Conservation (phyloP, 2,797 vertebrate genomes). For the Orientallactaga sibirica region DNA sequence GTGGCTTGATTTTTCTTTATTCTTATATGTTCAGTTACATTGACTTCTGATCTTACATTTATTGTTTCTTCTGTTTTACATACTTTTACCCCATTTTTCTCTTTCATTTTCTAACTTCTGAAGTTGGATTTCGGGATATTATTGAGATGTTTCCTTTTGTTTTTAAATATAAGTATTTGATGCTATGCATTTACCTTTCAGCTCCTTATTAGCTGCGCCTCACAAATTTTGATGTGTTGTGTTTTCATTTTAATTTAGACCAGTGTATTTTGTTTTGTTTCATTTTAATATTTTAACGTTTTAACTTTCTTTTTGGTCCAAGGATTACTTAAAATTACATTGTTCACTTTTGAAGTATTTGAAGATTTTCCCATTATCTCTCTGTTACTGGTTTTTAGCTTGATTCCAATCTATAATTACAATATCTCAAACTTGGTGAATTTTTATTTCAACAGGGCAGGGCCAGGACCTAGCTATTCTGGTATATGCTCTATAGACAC, state of each 20-base stretch:
- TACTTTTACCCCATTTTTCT: not conserved
- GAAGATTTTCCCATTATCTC: slow-evolving; percentile 10
- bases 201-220: not conserved
- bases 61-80: not conserved
- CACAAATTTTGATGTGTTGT: not conserved
- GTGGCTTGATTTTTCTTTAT: not conserved
- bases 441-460: not conserved
- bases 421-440: not conserved
- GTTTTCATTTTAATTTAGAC: slow-evolving; percentile 6
- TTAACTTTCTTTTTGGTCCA: not conserved
- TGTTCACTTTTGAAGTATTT: not conserved
- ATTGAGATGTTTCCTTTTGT: not conserved
- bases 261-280: not conserved
- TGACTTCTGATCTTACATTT: not conserved
- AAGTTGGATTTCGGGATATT: not conserved
- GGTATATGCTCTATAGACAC: not conserved
- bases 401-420: not conserved
- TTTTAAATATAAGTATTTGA: not conserved
- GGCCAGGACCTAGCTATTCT: not conserved
- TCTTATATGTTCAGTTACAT: not conserved
- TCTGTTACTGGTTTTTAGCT: not conserved
- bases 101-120: not conserved
- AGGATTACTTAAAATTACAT: not conserved
- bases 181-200: not conserved
- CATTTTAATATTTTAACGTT: not conserved